Base-by-base conservation (phyloP, 2,113 vertebrate genomes). In the Cynocephalus volans region DNA sequence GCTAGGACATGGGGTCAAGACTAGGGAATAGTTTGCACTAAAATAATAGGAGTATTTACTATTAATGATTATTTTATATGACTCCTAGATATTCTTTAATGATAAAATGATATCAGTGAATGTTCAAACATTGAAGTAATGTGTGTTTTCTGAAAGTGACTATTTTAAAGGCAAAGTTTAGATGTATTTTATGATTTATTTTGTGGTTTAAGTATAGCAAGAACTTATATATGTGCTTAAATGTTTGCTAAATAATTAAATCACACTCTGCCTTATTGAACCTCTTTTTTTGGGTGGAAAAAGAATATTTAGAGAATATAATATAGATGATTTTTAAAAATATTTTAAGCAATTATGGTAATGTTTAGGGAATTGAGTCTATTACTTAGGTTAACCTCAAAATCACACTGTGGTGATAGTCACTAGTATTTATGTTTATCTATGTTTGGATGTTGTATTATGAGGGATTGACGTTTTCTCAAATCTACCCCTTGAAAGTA, bases 21-120 rank as follows among this genome's bases (percentile, higher is more conserved):
- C 12, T 62, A 41, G 8, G 45, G 4, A 72, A 64, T 64, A 54
- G 5, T 23, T 79, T 36, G 10, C 56, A 24, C 56, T 72, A 45
- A 45, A 69, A 81, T 41, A 62, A 82, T 41, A 87, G 28, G 11
- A 31, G 17, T 83, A 76, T 69, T 72, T 13, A 45, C 54, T 52
- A 64, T 28, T 85, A 83, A 77, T 64, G 23, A 89, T 77, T 94
- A 33, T n/a, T 80, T 81, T 86, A 52, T 79, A 21, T 62, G 41
- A 64, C 58, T 58, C 11, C 21, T 54, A 62, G 28, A 60, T 70
- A 58, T 70, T 90, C 62, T n/a, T 7, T 45, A 85, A 26, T 5
- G 9, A 26, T 50, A 52, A 85, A 62, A 26, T 73, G 50, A 31
- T 52, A 33, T 33, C 18, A 54, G 2, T 41, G 28, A 33, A 45